Conservation (phyloP, 2,797 vertebrate species). For the Glossophaga mutica region DNA sequence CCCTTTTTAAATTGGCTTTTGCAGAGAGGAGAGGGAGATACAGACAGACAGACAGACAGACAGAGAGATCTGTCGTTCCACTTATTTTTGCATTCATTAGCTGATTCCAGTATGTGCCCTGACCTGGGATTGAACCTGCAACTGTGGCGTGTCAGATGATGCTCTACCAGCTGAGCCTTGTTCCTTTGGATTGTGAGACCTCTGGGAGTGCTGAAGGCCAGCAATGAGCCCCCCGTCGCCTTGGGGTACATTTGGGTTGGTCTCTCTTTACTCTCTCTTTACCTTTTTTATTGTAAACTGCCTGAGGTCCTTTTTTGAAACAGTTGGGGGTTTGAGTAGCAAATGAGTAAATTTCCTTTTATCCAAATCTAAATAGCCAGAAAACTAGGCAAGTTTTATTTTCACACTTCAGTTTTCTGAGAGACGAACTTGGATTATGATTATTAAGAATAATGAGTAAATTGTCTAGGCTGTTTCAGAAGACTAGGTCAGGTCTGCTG, state of each 20-base stretch:
- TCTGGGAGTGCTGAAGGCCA: no score
- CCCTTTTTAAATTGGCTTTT: not conserved
- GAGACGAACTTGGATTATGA: not conserved
- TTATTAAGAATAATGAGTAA: not conserved
- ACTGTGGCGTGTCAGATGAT: not conserved
- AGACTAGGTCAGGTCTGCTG: not conserved
- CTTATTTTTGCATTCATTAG: not conserved
- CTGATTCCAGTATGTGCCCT: not conserved
- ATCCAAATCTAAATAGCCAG: not conserved
- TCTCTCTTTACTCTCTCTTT: not conserved
- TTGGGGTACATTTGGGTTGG: not conserved
- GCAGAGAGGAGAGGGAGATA: no score
- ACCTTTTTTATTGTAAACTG: not conserved
- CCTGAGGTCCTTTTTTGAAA: not conserved
- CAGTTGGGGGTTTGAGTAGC: not conserved
- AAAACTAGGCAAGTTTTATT: not conserved
- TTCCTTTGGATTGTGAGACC: not conserved
- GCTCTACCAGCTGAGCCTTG: not conserved
- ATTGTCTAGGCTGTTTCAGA: not conserved
- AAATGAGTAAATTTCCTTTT: not conserved
- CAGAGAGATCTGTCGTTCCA: not conserved
- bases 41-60: no score
- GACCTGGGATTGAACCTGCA: not conserved
- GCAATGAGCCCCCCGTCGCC: not conserved
- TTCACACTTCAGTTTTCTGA: not conserved